Conservation (phyloP, 2,888 invertebrate species). For the Leptopterna dolabrata region DNA sequence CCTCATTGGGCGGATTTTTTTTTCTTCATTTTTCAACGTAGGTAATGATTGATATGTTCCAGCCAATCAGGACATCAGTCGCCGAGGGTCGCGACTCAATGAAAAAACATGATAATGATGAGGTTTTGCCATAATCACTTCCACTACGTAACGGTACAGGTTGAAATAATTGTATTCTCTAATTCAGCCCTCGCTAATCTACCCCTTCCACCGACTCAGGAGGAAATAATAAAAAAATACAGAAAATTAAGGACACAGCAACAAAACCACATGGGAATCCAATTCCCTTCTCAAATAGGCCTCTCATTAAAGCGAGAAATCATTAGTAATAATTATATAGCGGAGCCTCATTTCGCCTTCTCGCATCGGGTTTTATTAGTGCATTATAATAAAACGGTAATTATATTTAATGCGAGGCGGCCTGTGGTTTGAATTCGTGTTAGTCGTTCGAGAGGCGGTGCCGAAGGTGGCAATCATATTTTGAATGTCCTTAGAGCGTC, state of each 20-base stretch:
- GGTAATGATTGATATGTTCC: too few species aligned
- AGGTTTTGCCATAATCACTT: neutral
- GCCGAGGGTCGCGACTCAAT: too few species aligned
- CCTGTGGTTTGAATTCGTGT: neutral
- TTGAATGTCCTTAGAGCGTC: neutral
- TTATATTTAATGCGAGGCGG: neutral
- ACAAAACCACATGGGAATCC: constrained; percentile 28
- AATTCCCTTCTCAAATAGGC: constrained; percentile 26
- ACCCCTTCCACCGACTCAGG: neutral
- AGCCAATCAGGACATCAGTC: too few species aligned
- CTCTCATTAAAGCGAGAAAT: constrained; percentile 35
- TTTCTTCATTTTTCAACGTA: too few species aligned
- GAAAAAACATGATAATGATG: neutral
- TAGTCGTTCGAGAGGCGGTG: neutral
- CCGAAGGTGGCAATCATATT: neutral
- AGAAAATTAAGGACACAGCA: neutral
- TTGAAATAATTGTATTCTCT: neutral
- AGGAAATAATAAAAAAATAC: neutral
- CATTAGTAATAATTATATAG: constrained; percentile 29
- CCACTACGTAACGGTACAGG: neutral
- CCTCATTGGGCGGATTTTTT: too few species aligned
- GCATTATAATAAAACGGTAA: constrained; percentile 3
- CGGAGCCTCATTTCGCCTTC: neutral
- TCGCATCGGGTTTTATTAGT: neutral
- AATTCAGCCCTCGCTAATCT: too few species aligned